A percentile compares a stretch with the other conserved stretches of the same genome.
Evolutionary conservation across 2,113 vertebrate genomes (phyloP).

Genomic region (Hippocampus zosterae): DNA sequence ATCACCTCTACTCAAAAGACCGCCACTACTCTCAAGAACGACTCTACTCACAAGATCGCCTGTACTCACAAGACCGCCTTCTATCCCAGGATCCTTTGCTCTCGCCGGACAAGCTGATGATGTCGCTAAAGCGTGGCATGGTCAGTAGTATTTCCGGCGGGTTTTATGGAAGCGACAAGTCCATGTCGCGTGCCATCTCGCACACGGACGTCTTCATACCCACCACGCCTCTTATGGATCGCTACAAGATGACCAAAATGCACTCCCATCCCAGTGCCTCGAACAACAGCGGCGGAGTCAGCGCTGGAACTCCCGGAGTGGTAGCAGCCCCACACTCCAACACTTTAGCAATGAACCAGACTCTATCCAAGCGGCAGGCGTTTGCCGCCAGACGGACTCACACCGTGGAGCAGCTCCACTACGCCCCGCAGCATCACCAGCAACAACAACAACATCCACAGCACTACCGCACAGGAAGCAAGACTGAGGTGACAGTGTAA

Average conservation of each 20-base stretch:
- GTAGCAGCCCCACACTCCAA: constrained; percentile 70
- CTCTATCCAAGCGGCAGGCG: constrained; percentile 89
- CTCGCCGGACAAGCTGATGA: constrained; percentile 85
- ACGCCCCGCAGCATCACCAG: constrained; percentile 82
- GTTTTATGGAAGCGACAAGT: constrained; percentile 83
- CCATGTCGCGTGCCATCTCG: constrained; percentile 89
- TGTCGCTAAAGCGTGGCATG: constrained; percentile 77
- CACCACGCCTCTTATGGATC: constrained; percentile 93
- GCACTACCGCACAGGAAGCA: constrained; percentile 96
- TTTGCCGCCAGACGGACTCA: constrained; percentile 96
- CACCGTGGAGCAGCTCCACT: constrained; percentile 96
- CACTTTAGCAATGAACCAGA: constrained; percentile 88
- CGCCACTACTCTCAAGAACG: constrained; percentile 90
- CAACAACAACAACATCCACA: constrained; percentile 85
- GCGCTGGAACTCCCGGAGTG: constrained; percentile 1
- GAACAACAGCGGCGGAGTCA: constrained; percentile 73
- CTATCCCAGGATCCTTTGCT: constrained; percentile 95
- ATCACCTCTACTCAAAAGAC: constrained; percentile 72
- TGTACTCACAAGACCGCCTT: constrained; percentile 90
- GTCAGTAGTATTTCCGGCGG: constrained; percentile 62
- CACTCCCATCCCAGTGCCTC: constrained; percentile 98
- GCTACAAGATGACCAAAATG: constrained; percentile 98
- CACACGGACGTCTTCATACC: constrained; percentile 97
- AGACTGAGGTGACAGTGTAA: constrained; percentile 98
- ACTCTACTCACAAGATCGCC: constrained; percentile 89